Base-by-base conservation (phyloP, 2,888 invertebrate species). In the Drosophila macrospina region DNA sequence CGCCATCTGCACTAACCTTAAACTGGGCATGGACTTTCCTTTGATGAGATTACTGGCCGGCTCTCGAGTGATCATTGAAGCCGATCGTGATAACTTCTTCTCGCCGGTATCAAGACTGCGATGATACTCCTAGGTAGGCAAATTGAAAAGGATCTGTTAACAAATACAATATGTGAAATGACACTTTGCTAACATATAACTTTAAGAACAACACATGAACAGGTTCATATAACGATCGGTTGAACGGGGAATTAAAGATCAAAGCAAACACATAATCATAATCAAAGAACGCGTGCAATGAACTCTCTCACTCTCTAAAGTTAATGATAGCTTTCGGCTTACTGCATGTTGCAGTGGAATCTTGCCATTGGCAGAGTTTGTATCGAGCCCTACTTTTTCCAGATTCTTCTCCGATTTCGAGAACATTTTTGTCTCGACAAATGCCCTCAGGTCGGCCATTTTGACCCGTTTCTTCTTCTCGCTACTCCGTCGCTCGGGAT, bases 1-100 rank as follows among this genome's bases (percentile, higher is more conserved):
- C 3, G 8, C 0, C 4, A 26, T 8, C 7, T 5, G 7, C 13
- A 39, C 3, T 93, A 93, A 98, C 98, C 97, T 97, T 69, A 98
- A 93, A 90, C 98, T 98, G 3, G 98, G 98, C 98, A 98, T 98
- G 93, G 98, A 98, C 93, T 98, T 98, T 69, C 98, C 98, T 93
- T 98, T 97, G 69, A 97, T 96, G 52, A 98, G 93, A 92, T 96
- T 97, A 55, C 94, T 94, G 13, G 94, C 93, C 0, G 94, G 93
- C 2, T 94, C 93, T 74, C 95, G 95, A 45, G 95, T 94, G 56
- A 94, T 93, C 52, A 94, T 94, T 0, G 96, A 94, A 42, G 94
- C 95, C 1, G 95, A 96, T 76, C 95, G 94, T 0, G 95, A 94
- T 51, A 96, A 92, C 70, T 96, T 95, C 80, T 94, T 95, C 71